Evolutionary conservation across 2,797 vertebrate species (phyloP).

Genomic region (Corythornis leucogaster): DNA sequence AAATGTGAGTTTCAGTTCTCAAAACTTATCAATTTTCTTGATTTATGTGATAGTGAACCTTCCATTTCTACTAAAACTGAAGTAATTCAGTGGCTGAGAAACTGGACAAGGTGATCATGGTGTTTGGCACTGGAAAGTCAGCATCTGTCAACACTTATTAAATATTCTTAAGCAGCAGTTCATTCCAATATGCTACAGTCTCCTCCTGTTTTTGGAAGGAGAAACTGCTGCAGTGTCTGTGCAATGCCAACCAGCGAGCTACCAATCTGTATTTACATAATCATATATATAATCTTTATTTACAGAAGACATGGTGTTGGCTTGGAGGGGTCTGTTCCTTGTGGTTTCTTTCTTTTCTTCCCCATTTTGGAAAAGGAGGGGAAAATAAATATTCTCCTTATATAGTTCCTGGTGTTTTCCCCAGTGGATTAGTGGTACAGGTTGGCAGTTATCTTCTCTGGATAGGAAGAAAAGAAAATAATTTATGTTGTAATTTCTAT

Average conservation of each 20-base stretch:
- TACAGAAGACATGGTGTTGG: background rate
- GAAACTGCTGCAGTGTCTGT: slow-evolving; percentile 6
- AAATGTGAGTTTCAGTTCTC: background rate
- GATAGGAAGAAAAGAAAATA: background rate
- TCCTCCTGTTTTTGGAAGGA: slow-evolving; percentile 43
- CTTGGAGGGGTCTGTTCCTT: background rate
- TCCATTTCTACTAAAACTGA: background rate
- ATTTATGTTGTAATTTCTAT: background rate
- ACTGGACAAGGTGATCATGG: background rate
- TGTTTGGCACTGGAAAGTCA: slow-evolving; percentile 23
- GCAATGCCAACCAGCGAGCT: background rate
- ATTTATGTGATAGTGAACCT: background rate
- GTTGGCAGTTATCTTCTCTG: background rate
- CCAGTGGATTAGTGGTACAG: background rate
- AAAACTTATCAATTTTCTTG: background rate
- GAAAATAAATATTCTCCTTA: background rate
- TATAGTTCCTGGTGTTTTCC: background rate
- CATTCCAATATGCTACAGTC: background rate
- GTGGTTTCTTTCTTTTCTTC: background rate
- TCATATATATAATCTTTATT: background rate
- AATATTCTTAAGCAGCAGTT: slow-evolving; percentile 31
- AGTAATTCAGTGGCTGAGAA: background rate
- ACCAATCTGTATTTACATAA: background rate
- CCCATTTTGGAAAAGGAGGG: background rate
- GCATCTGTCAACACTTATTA: slow-evolving; percentile 44